Evolutionary conservation across 2,888 invertebrate genomes (phyloP), one percentile per base, ranked within the genome.

Genomic region (Chalcosyrphus nemorum): DNA sequence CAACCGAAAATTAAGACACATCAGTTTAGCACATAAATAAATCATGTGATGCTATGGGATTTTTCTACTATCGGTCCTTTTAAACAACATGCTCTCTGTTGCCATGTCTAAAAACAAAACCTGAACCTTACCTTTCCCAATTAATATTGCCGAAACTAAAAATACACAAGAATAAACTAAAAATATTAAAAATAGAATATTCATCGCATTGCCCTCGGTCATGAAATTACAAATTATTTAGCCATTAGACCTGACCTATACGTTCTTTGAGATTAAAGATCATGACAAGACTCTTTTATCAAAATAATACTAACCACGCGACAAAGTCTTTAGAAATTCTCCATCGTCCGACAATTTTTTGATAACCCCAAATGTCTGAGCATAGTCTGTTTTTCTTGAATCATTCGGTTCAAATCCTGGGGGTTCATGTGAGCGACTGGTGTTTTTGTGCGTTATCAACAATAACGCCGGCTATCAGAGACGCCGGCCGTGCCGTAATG

Each of bases 311-410:
- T n/a, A 35, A 17, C 56, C 56, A 56, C 35, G 56, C 56, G 56
- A 56, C 56, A 32, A 35, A 56, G 4, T 19, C 9, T 21, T 9
- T 35, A 35, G 1, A 24, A 19, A 47, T 21, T 21, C n/a, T 7
- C 17, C n/a, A 56, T 56, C 56, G 15, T 56, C 35, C 19, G 56
- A 56, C 35, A 19, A 56, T 35, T 35, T n/a, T 35, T 35, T 35
- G 56, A 56, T 56, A 56, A 35, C 35, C 56, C n/a, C 19, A 11
- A 6, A 56, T 35, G 35, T 56, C 35, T 35, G 11, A n/a, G 11
- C 19, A 56, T 19, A 35, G 38, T 38, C 21, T 6, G 6, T 56
- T 11, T 29, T 4, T 6, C 3, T 54, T 54, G 32, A 54, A 54
- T 17, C 17, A 32, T 17, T 32, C 7, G 9, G 54, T 54, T 7